Evolutionary conservation across 2,888 invertebrate species (phyloP).

Genomic region (Parasteatoda lunata): DNA sequence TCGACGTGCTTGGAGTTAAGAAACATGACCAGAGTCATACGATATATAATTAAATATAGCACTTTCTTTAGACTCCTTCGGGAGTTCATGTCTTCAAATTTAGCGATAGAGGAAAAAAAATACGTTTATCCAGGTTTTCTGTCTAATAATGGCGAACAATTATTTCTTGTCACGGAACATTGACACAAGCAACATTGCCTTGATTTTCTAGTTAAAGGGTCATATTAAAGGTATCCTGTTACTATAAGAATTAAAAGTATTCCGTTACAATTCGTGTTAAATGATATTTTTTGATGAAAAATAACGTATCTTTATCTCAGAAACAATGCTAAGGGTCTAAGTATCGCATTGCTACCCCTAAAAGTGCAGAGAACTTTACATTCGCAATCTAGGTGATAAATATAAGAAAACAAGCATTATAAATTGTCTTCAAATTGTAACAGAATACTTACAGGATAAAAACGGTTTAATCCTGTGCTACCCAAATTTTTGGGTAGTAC

Average conservation of each 20-base stretch:
- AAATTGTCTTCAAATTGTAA: too few relatives aligned
- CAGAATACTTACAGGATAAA: too few relatives aligned
- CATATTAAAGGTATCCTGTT: neutral
- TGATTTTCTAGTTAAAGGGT: neutral
- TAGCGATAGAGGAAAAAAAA: conserved; percentile 27
- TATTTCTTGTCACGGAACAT: conserved; percentile 43
- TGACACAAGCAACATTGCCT: neutral
- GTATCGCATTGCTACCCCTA: too few relatives aligned
- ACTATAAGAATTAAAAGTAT: neutral
- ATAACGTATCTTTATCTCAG: neutral
- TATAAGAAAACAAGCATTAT: too few relatives aligned
- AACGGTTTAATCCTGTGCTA: too few relatives aligned
- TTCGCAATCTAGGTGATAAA: too few relatives aligned
- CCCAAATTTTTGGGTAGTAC: too few relatives aligned
- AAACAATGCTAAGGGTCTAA: too few relatives aligned
- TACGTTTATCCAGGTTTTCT: conserved; percentile 44
- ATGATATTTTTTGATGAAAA: neutral
- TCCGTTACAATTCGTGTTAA: neutral
- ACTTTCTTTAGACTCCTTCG: conserved; percentile 40
- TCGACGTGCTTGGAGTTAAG: conserved; percentile 42
- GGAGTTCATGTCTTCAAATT: conserved; percentile 48
- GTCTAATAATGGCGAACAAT: conserved; percentile 40
- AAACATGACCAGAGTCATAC: conserved; percentile 35
- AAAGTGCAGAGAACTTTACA: too few relatives aligned
- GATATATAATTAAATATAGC: conserved; percentile 59